Conservation (phyloP, 2,888 invertebrate species). For the Alcis repandata region DNA sequence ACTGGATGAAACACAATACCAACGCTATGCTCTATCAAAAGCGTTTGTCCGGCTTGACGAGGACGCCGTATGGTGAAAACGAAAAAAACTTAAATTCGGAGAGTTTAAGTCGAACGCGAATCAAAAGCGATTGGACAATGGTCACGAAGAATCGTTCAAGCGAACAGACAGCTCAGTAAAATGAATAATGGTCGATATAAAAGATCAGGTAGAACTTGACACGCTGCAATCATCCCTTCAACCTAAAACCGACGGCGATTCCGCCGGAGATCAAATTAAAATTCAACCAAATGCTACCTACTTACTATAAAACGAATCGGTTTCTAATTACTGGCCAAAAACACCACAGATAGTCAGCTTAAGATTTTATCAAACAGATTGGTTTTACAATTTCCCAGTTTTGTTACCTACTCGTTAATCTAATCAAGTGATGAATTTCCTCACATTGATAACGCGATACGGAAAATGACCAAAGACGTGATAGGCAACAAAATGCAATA, state of each 20-base stretch:
- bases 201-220: conserved; percentile 80
- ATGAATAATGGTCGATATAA: conserved; percentile 72
- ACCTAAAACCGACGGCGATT: conserved; percentile 53
- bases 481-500: conserved; percentile 40
- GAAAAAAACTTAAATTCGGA: conserved; percentile 63
- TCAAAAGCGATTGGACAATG: conserved; percentile 85
- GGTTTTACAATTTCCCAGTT: conserved; percentile 27
- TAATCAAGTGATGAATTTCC: conserved; percentile 36
- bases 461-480: conserved; percentile 45
- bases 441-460: conserved; percentile 27
- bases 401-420: conserved; percentile 24
- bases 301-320: conserved; percentile 1
- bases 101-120: conserved; percentile 67
- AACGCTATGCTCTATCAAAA: conserved; percentile 65
- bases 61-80: conserved; percentile 61
- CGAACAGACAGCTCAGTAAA: conserved; percentile 59
- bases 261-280: conserved; percentile 27
- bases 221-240: conserved; percentile 73
- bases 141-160: conserved; percentile 76
- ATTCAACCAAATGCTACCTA: conserved; percentile 35
- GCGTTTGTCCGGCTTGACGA: conserved; percentile 66
- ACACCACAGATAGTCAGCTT: conserved; percentile 25
- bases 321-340: conserved; percentile 14
- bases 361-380: conserved; percentile 32
- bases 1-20: conserved; percentile 67